phyloP scores from a whole-genome alignment of 1,140 invertebrate species.

The Drosophila sp. region DNA sequence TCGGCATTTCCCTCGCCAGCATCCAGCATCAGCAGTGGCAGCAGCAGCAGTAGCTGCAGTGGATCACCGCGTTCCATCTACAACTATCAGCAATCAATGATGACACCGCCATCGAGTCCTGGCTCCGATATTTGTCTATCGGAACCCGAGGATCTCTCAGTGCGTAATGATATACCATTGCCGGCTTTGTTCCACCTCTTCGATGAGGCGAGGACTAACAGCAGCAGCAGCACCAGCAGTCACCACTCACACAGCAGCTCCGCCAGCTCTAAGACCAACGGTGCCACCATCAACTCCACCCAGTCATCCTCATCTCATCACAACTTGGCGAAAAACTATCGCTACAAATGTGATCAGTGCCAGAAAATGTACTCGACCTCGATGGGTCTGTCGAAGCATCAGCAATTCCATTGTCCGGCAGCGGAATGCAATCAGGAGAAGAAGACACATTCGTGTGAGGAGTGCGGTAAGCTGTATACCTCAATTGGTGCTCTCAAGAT shows the following conservation, averaged over 20 bases:
- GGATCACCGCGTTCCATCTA: conserved; percentile 70
- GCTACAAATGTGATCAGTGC: conserved; percentile 95
- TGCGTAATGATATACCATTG: conserved; percentile 78
- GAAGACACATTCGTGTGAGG: conserved; percentile 84
- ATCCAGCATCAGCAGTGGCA: conserved; percentile 35
- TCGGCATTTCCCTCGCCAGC: conserved; percentile 70
- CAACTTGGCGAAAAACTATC: conserved; percentile 84
- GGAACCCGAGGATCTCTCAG: conserved; percentile 79
- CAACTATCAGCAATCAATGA: conserved; percentile 67
- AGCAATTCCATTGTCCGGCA: conserved; percentile 95
- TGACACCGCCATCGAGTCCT: conserved; percentile 80
- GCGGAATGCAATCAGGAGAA: conserved; percentile 84
- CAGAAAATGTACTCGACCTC: conserved; percentile 98
- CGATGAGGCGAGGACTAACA: conserved; percentile 59
- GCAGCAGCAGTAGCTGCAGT: conserved; percentile 49
- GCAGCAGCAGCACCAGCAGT: conserved; percentile 30
- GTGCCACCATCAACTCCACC: conserved; percentile 84
- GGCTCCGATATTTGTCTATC: conserved; percentile 64
- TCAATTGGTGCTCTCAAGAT: conserved; percentile 86
- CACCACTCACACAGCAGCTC: conserved; percentile 26
- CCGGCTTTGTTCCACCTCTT: conserved; percentile 79
- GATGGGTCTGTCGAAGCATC: conserved; percentile 96
- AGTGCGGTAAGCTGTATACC: conserved; percentile 85
- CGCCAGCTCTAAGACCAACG: conserved; percentile 53
- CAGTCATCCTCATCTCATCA: conserved; percentile 81